phyloP scores from a whole-genome alignment of 2,888 invertebrate genomes.

The Mycalesis mineus region DNA sequence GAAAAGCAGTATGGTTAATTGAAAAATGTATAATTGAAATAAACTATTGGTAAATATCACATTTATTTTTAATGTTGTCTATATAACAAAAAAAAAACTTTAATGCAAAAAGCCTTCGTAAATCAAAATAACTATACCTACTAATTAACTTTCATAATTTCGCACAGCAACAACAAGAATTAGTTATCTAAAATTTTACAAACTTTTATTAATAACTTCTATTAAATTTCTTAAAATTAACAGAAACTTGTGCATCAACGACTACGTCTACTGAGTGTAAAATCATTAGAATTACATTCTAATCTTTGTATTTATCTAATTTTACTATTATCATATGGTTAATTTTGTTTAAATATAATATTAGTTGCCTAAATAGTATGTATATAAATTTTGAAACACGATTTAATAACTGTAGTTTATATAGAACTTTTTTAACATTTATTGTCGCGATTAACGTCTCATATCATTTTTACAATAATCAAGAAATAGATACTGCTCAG shows the following conservation, averaged over 20 bases:
- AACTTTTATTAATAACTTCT: conserved; percentile 36
- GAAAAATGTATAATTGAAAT: neutral
- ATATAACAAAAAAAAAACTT: too few relatives aligned
- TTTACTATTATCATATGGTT: conserved; percentile 8
- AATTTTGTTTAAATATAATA: conserved; percentile 19
- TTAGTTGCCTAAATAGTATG: conserved; percentile 23
- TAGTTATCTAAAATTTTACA: conserved; percentile 40
- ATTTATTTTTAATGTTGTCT: neutral
- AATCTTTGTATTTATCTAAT: conserved; percentile 22
- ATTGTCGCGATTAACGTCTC: conserved; percentile 16
- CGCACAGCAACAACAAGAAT: conserved; percentile 18
- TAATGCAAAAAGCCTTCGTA: neutral
- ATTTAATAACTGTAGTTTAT: conserved; percentile 15
- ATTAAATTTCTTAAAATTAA: conserved; percentile 51
- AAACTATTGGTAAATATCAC: conserved; percentile 7
- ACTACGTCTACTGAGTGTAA: conserved; percentile 69
- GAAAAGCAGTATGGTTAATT: neutral
- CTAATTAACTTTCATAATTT: conserved; percentile 8
- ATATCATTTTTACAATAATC: neutral
- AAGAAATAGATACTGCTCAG: neutral
- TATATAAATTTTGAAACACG: conserved; percentile 22
- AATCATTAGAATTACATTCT: conserved; percentile 45
- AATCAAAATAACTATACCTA: conserved; percentile 12
- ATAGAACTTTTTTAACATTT: conserved; percentile 17
- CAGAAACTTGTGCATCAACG: conserved; percentile 69